These are phyloP conservation scores for Megaleporinus macrocephalus DNA, from an alignment of 2,113 vertebrate species.

Conservation along the genomic window DNA sequence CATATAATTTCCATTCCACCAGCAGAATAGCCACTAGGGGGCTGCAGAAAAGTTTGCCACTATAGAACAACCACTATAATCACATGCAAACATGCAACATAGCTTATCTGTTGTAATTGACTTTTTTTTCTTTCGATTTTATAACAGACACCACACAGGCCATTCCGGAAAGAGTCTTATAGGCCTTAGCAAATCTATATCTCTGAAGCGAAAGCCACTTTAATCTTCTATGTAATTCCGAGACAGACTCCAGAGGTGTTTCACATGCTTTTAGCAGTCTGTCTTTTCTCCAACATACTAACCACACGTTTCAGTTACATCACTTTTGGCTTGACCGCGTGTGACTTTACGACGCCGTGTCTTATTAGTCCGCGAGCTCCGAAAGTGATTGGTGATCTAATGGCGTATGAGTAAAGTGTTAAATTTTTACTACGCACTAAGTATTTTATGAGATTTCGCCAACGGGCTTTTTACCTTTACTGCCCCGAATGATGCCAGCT, in stretches of 20 bases:
- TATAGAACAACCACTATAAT: too few relatives aligned
- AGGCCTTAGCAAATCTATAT: background rate
- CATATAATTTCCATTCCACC: too few relatives aligned
- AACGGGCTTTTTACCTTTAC: constrained; percentile 45
- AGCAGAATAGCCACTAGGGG: too few relatives aligned
- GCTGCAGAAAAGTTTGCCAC: too few relatives aligned
- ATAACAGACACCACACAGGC: background rate
- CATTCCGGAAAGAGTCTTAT: background rate
- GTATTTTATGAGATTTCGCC: constrained; percentile 30
- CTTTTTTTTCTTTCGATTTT: background rate
- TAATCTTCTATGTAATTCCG: background rate
- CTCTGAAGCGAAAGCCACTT: background rate
- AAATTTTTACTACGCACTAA: constrained; percentile 45
- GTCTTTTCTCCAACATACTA: background rate
- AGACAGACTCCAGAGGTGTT: background rate
- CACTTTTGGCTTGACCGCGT: background rate
- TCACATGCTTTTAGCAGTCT: constrained; percentile 1
- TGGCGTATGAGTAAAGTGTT: constrained; percentile 17
- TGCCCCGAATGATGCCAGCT: constrained; percentile 23
- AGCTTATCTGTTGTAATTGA: too few relatives aligned
- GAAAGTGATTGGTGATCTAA: constrained; percentile 27
- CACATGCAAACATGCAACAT: too few relatives aligned
- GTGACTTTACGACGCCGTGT: constrained; percentile 37
- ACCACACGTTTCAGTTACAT: background rate
- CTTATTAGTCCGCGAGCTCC: constrained; percentile 53